Base-by-base conservation (phyloP, 2,797 vertebrate genomes). In the Tenualosa ilisha region DNA sequence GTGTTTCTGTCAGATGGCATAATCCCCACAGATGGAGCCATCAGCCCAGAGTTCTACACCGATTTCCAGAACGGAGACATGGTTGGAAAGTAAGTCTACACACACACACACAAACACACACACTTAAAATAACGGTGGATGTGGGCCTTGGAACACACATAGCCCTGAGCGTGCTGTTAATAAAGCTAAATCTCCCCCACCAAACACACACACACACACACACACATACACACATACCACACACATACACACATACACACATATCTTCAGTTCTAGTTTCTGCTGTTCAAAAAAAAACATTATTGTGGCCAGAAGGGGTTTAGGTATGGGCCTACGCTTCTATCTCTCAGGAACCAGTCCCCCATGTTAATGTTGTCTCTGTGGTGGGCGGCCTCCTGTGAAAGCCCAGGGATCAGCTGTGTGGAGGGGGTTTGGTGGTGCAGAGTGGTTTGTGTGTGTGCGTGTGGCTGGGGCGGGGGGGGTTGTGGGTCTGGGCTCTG, bases 61-160 rank as follows among this genome's bases (percentile, higher is more conserved):
- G 96, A 97, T 89, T 97, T 96, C 88, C 96, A 96, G 87, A 97
- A 96, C n/a, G 95, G 95, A 93, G 97, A 97, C 83, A 88, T 95
- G 12, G 90, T 94, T n/a, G 92, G 94, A 31, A 43, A 31, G 68
- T 75, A 13, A 75, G 68, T 20, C 50, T 81, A 81, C 49, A 11
- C 40, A 53, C 49, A 11, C 40, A 53, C 46, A 54, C 43, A 75
- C 37, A 86, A 54, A 82, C 81, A 84, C 4, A 26, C 63, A 68
- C 61, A 20, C 54, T 56, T 56, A 17, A 20, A 6, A 22, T 4
- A 15, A 15, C 5, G 22, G 3, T 22, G 56, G 56, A 6, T 59
- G 20, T 59, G 56, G 0, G 56, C 22, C 56, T n/a, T 20, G 22
- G 31, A 20, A 59, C 56, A n/a, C 20, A 22, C 5, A 20, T 20